These are phyloP conservation scores for Camponotus pennsylvanicus DNA, from an alignment of 1,140 invertebrate species.

Conservation along the genomic window DNA sequence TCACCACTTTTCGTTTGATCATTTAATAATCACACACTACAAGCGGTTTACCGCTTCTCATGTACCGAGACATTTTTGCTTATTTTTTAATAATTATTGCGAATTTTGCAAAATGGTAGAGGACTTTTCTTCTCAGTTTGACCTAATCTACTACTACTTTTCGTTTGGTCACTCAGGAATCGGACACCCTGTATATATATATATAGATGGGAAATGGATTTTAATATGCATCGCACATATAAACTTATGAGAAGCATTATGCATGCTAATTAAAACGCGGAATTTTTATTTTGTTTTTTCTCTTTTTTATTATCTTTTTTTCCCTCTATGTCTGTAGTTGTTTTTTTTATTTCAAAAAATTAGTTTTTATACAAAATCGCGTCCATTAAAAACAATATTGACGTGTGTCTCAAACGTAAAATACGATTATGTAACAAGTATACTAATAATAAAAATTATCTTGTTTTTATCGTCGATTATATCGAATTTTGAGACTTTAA, in stretches of 20 bases:
- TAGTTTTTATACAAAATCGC: not conserved
- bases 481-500: slow-evolving; percentile 26
- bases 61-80: no score
- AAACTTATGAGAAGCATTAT: not conserved
- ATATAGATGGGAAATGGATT: not conserved
- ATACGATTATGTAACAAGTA: not conserved
- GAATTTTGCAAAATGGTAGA: no score
- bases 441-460: not conserved
- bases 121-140: no score
- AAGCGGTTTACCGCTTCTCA: no score
- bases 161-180: no score
- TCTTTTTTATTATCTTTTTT: not conserved
- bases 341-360: not conserved
- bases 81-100: no score
- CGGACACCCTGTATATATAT: no score
- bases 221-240: not conserved
- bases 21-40: no score
- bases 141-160: no score
- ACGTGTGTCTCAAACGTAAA: not conserved
- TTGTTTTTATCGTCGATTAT: not conserved
- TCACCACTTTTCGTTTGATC: no score
- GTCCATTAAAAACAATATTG: no score
- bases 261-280: not conserved
- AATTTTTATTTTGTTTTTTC: not conserved
- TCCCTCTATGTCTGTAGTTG: no score